Evolutionary conservation across 2,797 vertebrate genomes (phyloP).

Genomic region (Chloroceryle amazona): DNA sequence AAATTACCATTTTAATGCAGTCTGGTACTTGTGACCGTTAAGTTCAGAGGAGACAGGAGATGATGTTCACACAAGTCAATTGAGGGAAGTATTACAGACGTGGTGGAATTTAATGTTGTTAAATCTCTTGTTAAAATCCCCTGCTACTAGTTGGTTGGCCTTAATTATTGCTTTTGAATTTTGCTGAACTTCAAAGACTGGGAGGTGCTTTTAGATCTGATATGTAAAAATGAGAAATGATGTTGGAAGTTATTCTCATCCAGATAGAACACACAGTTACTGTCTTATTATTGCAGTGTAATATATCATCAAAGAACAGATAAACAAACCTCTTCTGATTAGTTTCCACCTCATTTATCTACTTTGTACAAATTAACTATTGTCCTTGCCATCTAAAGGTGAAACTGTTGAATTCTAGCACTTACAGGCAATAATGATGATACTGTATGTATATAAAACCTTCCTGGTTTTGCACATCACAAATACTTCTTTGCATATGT

Average conservation of each 20-base stretch:
- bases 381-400: slow-evolving; percentile 62
- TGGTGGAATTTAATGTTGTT: neutral
- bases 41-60: neutral
- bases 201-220: slow-evolving; percentile 60
- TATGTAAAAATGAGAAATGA: slow-evolving; percentile 68
- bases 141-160: neutral
- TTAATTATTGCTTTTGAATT: slow-evolving; percentile 54
- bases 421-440: neutral
- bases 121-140: slow-evolving; percentile 29
- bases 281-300: slow-evolving; percentile 61
- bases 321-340: slow-evolving; percentile 74
- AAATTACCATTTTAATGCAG: neutral
- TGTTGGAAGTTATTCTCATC: slow-evolving; percentile 60
- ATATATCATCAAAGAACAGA: slow-evolving; percentile 73
- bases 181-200: slow-evolving; percentile 61
- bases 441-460: neutral
- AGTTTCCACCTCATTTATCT: slow-evolving; percentile 74
- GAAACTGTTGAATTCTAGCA: slow-evolving; percentile 9
- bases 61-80: neutral
- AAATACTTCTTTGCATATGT: neutral
- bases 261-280: slow-evolving; percentile 59
- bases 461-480: neutral
- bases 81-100: neutral
- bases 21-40: neutral
- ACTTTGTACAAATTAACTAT: slow-evolving; percentile 61